Evolutionary conservation across 2,113 vertebrate species (phyloP).

Genomic region (Dicaeum eximium): DNA sequence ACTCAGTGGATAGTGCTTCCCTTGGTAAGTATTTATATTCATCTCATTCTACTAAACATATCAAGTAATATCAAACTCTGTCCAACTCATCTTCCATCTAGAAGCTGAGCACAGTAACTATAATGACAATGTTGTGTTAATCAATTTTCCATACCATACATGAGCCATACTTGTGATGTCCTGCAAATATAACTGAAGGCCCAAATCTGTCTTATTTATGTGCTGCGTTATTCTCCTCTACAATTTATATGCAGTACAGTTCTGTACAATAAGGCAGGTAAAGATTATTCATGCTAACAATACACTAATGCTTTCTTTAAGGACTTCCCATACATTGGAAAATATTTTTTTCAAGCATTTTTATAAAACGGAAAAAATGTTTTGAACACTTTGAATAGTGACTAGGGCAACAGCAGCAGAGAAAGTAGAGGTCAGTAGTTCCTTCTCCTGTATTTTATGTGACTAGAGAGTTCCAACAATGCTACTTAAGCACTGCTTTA

Average conservation of each 20-base stretch:
- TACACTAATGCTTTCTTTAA: not conserved
- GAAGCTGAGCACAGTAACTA: not conserved
- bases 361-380: not conserved
- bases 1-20: not conserved
- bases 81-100: not conserved
- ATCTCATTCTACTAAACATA: not conserved
- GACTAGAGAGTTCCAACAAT: not conserved
- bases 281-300: not conserved
- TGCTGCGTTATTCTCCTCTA: not conserved
- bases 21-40: not conserved
- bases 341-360: not conserved
- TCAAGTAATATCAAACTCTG: not conserved
- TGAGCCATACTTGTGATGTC: not conserved
- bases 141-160: not conserved
- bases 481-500: not conserved
- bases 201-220: not conserved
- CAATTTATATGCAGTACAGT: not conserved
- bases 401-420: not conserved
- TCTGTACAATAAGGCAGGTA: not conserved
- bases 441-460: not conserved
- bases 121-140: not conserved
- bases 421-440: not conserved
- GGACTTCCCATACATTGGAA: not conserved
- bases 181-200: not conserved
- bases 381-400: not conserved